phyloP scores from a whole-genome alignment of 2,797 vertebrate genomes.

The Danio albolineatus region DNA sequence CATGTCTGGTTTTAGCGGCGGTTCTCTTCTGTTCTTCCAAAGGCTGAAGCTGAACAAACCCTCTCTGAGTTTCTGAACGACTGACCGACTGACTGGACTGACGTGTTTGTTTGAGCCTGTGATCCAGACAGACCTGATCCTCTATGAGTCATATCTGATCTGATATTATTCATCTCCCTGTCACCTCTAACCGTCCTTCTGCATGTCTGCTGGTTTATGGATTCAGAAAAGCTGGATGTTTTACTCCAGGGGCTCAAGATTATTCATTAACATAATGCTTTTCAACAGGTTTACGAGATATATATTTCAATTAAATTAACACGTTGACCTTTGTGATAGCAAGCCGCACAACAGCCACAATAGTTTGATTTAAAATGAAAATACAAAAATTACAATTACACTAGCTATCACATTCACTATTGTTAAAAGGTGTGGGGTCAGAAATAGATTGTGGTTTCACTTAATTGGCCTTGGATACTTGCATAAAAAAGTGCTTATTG shows the following conservation, averaged over 20 bases:
- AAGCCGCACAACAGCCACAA: too few relatives aligned
- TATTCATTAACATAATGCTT: too few relatives aligned
- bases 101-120: background rate
- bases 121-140: constrained; percentile 33
- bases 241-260: background rate
- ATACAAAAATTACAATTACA: too few relatives aligned
- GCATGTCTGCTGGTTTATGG: background rate
- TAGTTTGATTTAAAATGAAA: too few relatives aligned
- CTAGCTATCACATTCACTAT: too few relatives aligned
- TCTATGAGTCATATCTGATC: constrained; percentile 15
- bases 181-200: background rate
- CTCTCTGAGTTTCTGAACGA: background rate
- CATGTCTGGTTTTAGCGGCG: constrained; percentile 38
- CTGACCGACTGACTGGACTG: constrained; percentile 8
- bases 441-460: too few relatives aligned
- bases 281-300: too few relatives aligned
- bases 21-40: background rate
- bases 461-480: too few relatives aligned
- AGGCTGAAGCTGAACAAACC: constrained; percentile 19
- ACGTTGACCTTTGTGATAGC: too few relatives aligned
- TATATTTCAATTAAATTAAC: too few relatives aligned
- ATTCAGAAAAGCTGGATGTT: background rate
- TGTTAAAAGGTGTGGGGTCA: too few relatives aligned
- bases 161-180: background rate
- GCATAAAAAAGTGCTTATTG: too few relatives aligned